Base-by-base conservation (phyloP, 2,888 invertebrate species). In the Allolobophora icterica region DNA sequence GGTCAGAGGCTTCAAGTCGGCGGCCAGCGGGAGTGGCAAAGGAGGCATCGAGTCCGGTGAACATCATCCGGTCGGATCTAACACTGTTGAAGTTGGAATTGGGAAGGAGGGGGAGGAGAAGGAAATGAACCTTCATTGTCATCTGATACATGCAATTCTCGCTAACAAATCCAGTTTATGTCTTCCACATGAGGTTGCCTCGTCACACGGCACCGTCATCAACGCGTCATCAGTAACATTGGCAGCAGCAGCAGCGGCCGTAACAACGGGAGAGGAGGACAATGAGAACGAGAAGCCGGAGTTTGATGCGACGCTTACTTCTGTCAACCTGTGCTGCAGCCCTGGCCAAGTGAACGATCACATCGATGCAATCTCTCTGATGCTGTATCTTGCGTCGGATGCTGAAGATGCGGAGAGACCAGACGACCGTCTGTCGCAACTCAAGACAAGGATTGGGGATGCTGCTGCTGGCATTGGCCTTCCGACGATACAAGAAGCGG, bases 111-210 rank as follows among this genome's bases (percentile, higher is more conserved):
- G 8, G 71, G 71, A n/a, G 4, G 17, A n/a, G 3, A 24, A 52
- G 71, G 30, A 71, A n/a, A 30, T 13, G 17, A 71, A 71, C 71
- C 8, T 71, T n/a, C 52, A 52, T 52, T n/a, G 71, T n/a, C 71
- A 71, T 8, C n/a, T 71, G 71, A 71, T 71, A 71, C 71, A 71
- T 71, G 71, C n/a, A 71, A 71, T 71, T 71, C 71, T 71, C 71
- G 30, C n/a, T 1, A 30, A 71, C 71, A 71, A 17, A 71, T 71
- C n/a, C 71, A 71, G 11, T 71, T 17, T 17, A 13, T n/a, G 71
- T 71, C 8, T 71, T 71, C 71, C 71, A 71, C 5, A 30, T 17
- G 71, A 8, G 30, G 8, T 17, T n/a, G 3, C 13, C 8, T 71
- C 71, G 30, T n/a, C 71, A 11, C 71, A 71, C n/a, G 71, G n/a